Percentiles rank a stretch among this genome's conserved stretches.
Conservation (phyloP, 2,888 invertebrate species). For the Anagyrus pseudococci region DNA sequence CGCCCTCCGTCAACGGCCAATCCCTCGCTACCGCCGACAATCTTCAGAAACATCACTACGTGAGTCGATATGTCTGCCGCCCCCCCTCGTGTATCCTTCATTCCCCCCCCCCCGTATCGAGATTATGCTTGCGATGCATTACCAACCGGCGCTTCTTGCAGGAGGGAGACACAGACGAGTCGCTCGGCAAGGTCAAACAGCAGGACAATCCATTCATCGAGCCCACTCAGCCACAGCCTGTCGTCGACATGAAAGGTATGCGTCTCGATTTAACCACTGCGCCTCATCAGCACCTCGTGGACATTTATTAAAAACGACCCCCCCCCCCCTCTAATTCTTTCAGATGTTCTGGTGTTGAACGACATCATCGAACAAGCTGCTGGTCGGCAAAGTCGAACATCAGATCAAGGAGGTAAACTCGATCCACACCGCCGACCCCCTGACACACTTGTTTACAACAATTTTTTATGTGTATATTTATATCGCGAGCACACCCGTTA, state of each 20-base stretch:
- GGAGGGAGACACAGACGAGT: slow-evolving; percentile 85
- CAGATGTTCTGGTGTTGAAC: slow-evolving; percentile 97
- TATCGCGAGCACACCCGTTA: too few relatives aligned
- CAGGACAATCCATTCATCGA: slow-evolving; percentile 93
- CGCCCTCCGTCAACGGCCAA: slow-evolving; percentile 54
- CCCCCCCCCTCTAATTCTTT: slow-evolving; percentile 45
- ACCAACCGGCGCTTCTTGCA: too few relatives aligned
- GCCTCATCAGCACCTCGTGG: too few relatives aligned
- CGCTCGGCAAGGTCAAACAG: slow-evolving; percentile 83
- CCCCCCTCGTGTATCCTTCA: too few relatives aligned
- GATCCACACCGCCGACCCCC: too few relatives aligned
- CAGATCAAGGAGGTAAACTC: slow-evolving; percentile 84
- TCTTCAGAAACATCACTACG: slow-evolving; percentile 70
- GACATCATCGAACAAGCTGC: slow-evolving; percentile 97
- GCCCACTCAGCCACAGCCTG: slow-evolving; percentile 82
- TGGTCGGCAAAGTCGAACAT: slow-evolving; percentile 83
- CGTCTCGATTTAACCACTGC: neutral
- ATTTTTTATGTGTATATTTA: too few relatives aligned
- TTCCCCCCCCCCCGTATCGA: too few relatives aligned
- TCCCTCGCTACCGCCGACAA: slow-evolving; percentile 45
- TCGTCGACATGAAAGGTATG: slow-evolving; percentile 93
- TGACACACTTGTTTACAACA: neutral
- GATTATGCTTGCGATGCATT: neutral
- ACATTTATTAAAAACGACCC: neutral
- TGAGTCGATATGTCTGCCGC: slow-evolving; percentile 63